These are phyloP conservation scores for Spilogale gracilis DNA, from an alignment of 2,113 vertebrate genomes.

Conservation along the genomic window DNA sequence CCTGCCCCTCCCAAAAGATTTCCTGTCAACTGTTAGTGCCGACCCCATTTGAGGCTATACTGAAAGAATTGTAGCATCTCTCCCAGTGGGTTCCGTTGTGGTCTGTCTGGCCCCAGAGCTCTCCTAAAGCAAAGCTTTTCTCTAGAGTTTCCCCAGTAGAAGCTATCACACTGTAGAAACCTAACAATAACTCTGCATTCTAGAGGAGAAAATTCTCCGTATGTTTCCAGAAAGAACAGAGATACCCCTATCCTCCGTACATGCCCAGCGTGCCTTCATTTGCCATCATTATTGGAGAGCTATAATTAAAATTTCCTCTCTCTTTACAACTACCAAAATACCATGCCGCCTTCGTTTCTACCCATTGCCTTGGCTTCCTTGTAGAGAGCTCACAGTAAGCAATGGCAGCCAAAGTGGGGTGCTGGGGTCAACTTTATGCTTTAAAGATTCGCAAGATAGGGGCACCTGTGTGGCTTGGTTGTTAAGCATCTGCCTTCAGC, in stretches of 20 bases:
- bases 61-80: constrained; percentile 21
- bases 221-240: constrained; percentile 18
- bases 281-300: constrained; percentile 11
- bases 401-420: background rate
- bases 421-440: background rate
- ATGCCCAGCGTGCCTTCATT: constrained; percentile 47
- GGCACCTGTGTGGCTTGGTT: no score
- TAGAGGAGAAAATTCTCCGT: constrained; percentile 14
- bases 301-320: constrained; percentile 57
- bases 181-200: background rate
- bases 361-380: constrained; percentile 52
- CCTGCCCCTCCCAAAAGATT: background rate
- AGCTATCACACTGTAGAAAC: background rate
- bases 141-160: constrained; percentile 21
- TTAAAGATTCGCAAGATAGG: constrained; percentile 55
- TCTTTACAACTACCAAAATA: constrained; percentile 44
- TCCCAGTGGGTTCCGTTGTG: background rate
- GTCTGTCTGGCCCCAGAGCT: background rate
- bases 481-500: no score
- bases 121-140: constrained; percentile 31
- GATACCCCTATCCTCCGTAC: background rate
- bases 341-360: background rate
- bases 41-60: background rate
- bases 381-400: background rate
- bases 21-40: background rate